Evolutionary conservation across 2,113 vertebrate species (phyloP).

Genomic region (Gulo gulo): DNA sequence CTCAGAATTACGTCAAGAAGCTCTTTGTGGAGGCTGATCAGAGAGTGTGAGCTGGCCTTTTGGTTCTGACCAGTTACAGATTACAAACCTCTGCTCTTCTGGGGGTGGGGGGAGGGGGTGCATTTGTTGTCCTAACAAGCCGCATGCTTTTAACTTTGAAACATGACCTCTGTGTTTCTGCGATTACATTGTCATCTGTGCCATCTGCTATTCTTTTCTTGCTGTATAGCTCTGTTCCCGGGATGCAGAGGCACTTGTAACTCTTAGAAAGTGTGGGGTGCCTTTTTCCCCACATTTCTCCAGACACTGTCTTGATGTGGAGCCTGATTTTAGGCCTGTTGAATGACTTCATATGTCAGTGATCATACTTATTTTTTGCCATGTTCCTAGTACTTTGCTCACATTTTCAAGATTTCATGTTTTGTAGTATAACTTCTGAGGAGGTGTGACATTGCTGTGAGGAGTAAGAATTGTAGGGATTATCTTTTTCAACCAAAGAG

Average conservation of each 20-base stretch:
- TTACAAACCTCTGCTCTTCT: slow-evolving; percentile 16
- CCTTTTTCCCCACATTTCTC: background rate
- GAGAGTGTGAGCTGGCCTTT: slow-evolving; percentile 21
- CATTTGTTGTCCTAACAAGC: slow-evolving; percentile 45
- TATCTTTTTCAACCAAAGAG: background rate
- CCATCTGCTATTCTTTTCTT: slow-evolving; percentile 36
- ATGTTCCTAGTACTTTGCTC: background rate
- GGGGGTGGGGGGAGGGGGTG: background rate
- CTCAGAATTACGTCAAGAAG: background rate
- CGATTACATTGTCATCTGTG: background rate
- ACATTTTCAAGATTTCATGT: background rate
- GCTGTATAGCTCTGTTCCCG: slow-evolving; percentile 3
- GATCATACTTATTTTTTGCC: background rate
- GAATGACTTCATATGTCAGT: background rate
- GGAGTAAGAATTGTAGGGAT: background rate
- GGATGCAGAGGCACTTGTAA: background rate
- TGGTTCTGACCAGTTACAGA: background rate
- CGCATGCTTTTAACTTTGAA: background rate
- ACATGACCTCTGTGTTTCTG: slow-evolving; percentile 17
- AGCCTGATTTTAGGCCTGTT: background rate
- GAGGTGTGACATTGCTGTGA: fast-evolving
- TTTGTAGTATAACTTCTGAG: background rate
- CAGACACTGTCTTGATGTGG: background rate
- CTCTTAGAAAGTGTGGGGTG: background rate
- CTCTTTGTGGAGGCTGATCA: slow-evolving; percentile 44